Evolutionary conservation across 1,140 invertebrate species (phyloP), one percentile per base, ranked within the genome.

Genomic region (Centruroides vittatus): DNA sequence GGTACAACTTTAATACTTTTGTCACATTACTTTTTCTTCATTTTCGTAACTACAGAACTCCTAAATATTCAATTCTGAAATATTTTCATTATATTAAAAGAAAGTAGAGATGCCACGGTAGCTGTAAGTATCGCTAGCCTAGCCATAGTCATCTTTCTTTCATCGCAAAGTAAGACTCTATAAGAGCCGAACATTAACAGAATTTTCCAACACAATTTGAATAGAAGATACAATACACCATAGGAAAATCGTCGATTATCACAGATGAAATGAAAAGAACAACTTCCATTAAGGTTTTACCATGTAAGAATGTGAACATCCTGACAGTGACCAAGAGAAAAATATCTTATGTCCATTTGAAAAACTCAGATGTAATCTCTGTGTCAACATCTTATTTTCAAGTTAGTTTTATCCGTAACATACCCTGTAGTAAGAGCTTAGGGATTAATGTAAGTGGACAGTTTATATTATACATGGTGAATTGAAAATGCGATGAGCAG

Each of bases 151-250:
- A 13, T 62, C n/a, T 57, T 47, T 35, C 56, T 49, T 52, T 60
- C 60, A n/a, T 60, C 46, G 23, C 11, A 47, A 58, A 35, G 47
- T n/a, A 50, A 13, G 47, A 55, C 13, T 62, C 66, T 60, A 1
- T 55, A 61, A 36, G 59, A 62, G 35, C n/a, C 46, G 61, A 58
- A 52, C 62, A 61, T 52, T 65, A 58, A 59, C 55, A 52, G 13
- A 49, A 47, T 36, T 55, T 36, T 35, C n/a, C 47, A n/a, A 60
- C 57, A 59, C n/a, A 35, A 56, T 50, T 53, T 35, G 35, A 48
- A 66, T 23, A 54, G 54, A 55, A 35, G 55, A 52, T 10, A 58
- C 35, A 46, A 36, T 35, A 1, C 47, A 52, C n/a, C n/a, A 59
- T 55, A 56, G 13, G 34, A 12, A 51, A 55, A 55, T 47, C 34